Evolutionary conservation across 2,113 vertebrate species (phyloP), one percentile per base, ranked within the genome.

Genomic region (Ciconia maguari): DNA sequence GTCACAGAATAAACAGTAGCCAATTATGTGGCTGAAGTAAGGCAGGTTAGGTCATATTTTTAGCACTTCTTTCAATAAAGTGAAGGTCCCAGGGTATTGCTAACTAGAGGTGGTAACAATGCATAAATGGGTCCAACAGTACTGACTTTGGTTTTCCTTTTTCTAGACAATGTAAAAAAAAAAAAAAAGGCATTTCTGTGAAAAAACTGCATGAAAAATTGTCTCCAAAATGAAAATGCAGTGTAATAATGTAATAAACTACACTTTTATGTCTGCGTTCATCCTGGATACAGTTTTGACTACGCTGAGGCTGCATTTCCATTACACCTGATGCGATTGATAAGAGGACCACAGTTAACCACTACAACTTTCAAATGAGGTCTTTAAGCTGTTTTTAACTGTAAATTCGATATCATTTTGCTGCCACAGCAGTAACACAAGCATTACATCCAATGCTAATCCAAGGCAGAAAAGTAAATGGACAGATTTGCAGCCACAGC

Each of bases 251-350:
- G 20, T 48, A 58, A 41, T 42, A 62, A 27, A 46, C 36, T 51
- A 48, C 9, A 38, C 22, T 65, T 69, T 6, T 13, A 46, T 9
- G 18, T 27, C 44, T 44, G 11, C 10, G 12, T 34, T 65, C 1
- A 0, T 83, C 38, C 21, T 52, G 65, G 16, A 70, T 36, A 22
- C 7, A 19, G 41, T 36, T 75, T 54, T 79, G 44, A 60, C 41
- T 44, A 44, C n/a, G 27, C 13, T 12, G 27, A 83, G 27, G 32
- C 41, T 83, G 27, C 49, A 61, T 24, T 51, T 80, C 66, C 11
- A 3, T 18, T 52, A 38, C 15, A 41, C 24, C 11, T 2, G 1
- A 14, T 9, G 25, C 0, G 5, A n/a, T 0, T 26, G 34, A 3
- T 16, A 68, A 69, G 14, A 46, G n/a, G 19, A 38, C 11, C n/a